A percentile compares a stretch with the other conserved stretches of the same genome.
Evolutionary conservation across 2,797 vertebrate genomes (phyloP).

Genomic region (Oreochromis mossambicus): DNA sequence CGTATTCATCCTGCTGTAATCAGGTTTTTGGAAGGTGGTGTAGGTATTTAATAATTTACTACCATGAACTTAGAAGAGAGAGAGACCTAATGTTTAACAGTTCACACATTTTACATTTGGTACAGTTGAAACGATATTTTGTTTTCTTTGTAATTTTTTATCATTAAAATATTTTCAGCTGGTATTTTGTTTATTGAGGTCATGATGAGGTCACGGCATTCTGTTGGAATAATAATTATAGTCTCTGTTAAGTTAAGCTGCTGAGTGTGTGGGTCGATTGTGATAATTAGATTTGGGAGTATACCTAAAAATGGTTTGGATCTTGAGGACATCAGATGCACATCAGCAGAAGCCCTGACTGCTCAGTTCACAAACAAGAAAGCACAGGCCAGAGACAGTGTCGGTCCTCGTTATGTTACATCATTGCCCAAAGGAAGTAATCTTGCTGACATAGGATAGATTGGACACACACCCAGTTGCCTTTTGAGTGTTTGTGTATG

Average conservation of each 20-base stretch:
- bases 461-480: slow-evolving; percentile 12
- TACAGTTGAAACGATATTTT: background rate
- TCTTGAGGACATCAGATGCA: background rate
- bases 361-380: slow-evolving; percentile 45
- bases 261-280: background rate
- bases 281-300: background rate
- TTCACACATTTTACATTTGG: background rate
- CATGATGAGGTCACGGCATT: background rate
- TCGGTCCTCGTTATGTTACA: slow-evolving; percentile 48
- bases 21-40: background rate
- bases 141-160: background rate
- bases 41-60: background rate
- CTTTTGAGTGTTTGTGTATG: background rate
- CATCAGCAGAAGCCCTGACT: slow-evolving; percentile 14
- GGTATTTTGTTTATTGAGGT: background rate
- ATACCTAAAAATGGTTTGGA: background rate
- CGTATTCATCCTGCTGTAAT: background rate
- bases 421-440: slow-evolving; percentile 40
- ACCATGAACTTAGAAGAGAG: background rate
- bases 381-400: slow-evolving; percentile 19
- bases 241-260: background rate
- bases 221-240: background rate
- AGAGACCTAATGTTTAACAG: background rate
- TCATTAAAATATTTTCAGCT: background rate
- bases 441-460: slow-evolving; percentile 53